A percentile compares a stretch with the other conserved stretches of the same genome.
Conservation (phyloP, 1,140 invertebrate species). For the Zelostemma sp. region DNA sequence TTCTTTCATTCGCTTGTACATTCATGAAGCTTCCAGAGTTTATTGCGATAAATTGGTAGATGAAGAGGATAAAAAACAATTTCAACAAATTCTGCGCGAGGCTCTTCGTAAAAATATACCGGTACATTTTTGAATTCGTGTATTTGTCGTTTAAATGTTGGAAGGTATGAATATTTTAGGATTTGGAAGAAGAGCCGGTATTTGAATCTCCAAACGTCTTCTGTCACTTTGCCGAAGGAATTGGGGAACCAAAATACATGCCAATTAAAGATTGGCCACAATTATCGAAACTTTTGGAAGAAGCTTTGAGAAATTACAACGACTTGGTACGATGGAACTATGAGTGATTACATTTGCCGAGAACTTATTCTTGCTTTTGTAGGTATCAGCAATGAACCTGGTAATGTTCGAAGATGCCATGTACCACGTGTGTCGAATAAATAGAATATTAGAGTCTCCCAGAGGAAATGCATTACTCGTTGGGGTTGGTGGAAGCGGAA, state of each 20-base stretch:
- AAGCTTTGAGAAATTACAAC: conserved; percentile 89
- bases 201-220: conserved; percentile 84
- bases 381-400: conserved; percentile 83
- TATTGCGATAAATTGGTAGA: conserved; percentile 91
- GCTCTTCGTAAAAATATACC: conserved; percentile 88
- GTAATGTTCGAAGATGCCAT: conserved; percentile 97
- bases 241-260: conserved; percentile 93
- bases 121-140: no score
- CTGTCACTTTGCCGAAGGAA: conserved; percentile 91
- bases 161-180: conserved; percentile 67
- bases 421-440: conserved; percentile 92
- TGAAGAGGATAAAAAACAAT: conserved; percentile 77
- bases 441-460: conserved; percentile 91
- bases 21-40: conserved; percentile 90
- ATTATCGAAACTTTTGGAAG: conserved; percentile 82
- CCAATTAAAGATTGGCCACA: conserved; percentile 80
- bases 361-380: not conserved
- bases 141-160: no score
- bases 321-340: conserved; percentile 71
- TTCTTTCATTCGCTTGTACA: conserved; percentile 84
- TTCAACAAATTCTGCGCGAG: conserved; percentile 81
- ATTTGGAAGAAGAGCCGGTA: conserved; percentile 75
- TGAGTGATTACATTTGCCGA: no score
- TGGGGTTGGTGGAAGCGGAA: conserved; percentile 95
- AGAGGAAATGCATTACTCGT: conserved; percentile 92